phyloP scores from a whole-genome alignment of 2,888 invertebrate species.

The Ophion costatus region DNA sequence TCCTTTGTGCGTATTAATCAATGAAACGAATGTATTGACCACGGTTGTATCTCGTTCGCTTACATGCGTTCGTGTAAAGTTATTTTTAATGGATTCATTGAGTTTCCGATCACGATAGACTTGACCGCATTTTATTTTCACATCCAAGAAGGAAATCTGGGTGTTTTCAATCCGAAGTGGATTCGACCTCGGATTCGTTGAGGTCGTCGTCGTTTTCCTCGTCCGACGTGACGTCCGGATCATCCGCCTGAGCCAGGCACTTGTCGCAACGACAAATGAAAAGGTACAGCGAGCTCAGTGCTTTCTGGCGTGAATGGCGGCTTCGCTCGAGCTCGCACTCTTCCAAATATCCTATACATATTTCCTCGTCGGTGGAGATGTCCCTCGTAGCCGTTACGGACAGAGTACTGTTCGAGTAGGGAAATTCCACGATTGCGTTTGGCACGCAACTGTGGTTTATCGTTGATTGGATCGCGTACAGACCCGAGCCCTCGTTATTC shows the following conservation, averaged over 20 bases:
- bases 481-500: constrained; percentile 96
- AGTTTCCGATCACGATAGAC: background rate
- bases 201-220: constrained; percentile 92
- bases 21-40: constrained; percentile 13
- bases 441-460: constrained; percentile 97
- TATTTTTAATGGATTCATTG: constrained; percentile 5
- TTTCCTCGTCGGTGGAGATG: constrained; percentile 93
- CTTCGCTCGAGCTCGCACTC: constrained; percentile 92
- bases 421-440: constrained; percentile 94
- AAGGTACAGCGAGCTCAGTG: constrained; percentile 91
- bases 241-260: constrained; percentile 89
- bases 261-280: constrained; percentile 93
- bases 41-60: background rate
- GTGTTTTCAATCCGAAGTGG: constrained; percentile 69
- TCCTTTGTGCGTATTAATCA: background rate
- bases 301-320: constrained; percentile 94
- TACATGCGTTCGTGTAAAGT: background rate
- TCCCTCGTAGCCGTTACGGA: constrained; percentile 89
- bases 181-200: constrained; percentile 86
- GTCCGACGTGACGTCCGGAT: constrained; percentile 92
- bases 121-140: background rate
- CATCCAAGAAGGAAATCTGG: background rate
- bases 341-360: constrained; percentile 95
- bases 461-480: constrained; percentile 93
- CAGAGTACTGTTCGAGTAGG: constrained; percentile 91